A percentile compares a stretch with the other conserved stretches of the same genome.
Evolutionary conservation across 2,888 invertebrate species (phyloP).

Genomic region (Tenthredo amoena): DNA sequence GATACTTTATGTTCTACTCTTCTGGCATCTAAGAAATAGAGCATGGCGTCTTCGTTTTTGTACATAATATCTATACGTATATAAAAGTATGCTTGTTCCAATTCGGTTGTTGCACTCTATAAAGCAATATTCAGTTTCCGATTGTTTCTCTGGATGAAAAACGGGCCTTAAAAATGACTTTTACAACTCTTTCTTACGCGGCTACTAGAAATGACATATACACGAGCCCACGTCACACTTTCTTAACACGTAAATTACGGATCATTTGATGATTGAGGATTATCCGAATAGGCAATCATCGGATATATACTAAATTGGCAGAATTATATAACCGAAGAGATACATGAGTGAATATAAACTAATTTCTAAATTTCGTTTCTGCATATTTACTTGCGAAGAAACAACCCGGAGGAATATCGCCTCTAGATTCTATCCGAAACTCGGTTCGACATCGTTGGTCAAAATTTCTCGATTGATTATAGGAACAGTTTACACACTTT

Average conservation of each 20-base stretch:
- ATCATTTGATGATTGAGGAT: neutral
- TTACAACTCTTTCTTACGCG: neutral
- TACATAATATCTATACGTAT: neutral
- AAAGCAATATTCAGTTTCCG: neutral
- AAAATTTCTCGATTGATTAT: neutral
- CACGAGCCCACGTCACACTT: neutral
- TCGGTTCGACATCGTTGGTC: neutral
- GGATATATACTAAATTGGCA: neutral
- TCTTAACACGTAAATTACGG: neutral
- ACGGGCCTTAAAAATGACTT: neutral
- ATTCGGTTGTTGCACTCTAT: constrained; percentile 34
- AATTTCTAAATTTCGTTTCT: no score
- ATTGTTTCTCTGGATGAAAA: neutral
- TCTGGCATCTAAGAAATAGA: constrained; percentile 19
- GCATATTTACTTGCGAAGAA: neutral
- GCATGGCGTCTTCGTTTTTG: constrained; percentile 18
- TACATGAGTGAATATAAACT: neutral
- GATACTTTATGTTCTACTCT: neutral
- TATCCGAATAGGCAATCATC: neutral
- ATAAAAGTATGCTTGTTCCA: constrained; percentile 1
- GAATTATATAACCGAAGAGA: neutral
- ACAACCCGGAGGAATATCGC: no score
- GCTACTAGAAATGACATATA: neutral
- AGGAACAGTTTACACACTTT: neutral
- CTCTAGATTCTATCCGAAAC: no score